phyloP scores from a whole-genome alignment of 2,113 vertebrate species.

The Anser cygnoides region DNA sequence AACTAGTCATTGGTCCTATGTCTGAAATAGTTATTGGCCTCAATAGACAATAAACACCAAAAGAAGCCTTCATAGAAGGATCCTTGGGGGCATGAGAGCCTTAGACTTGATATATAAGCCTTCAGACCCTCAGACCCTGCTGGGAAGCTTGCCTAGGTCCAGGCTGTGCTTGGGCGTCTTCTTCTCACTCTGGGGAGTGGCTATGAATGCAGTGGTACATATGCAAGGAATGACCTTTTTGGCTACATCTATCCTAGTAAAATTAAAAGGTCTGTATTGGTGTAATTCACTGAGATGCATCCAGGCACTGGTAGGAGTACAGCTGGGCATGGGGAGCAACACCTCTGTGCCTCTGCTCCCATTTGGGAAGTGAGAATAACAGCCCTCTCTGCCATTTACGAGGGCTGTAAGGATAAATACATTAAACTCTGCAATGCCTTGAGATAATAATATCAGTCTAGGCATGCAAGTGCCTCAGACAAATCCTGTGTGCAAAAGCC shows the following conservation, averaged over 20 bases:
- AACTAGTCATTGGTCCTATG: not conserved
- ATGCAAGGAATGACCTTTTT: not conserved
- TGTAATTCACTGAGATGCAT: not conserved
- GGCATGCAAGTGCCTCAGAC: not conserved
- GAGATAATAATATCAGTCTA: not conserved
- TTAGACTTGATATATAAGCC: not conserved
- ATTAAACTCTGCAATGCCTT: not conserved
- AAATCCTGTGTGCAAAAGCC: not conserved
- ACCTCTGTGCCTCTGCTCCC: not conserved
- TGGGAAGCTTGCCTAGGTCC: not conserved
- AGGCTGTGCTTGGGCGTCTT: not conserved
- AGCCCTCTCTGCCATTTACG: not conserved
- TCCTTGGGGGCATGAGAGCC: not conserved
- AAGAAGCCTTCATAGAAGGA: not conserved
- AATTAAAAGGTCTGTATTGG: not conserved
- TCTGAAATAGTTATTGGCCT: not conserved
- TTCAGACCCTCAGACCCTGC: not conserved
- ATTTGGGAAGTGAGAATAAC: not conserved
- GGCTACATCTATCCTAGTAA: not conserved
- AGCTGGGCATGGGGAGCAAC: not conserved
- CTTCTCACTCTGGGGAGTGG: not conserved
- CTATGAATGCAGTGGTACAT: not conserved
- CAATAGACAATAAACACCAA: not conserved
- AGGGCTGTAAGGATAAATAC: not conserved
- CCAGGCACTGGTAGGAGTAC: not conserved